Evolutionary conservation across 2,113 vertebrate species (phyloP).

Genomic region (Bubalus kerabau): DNA sequence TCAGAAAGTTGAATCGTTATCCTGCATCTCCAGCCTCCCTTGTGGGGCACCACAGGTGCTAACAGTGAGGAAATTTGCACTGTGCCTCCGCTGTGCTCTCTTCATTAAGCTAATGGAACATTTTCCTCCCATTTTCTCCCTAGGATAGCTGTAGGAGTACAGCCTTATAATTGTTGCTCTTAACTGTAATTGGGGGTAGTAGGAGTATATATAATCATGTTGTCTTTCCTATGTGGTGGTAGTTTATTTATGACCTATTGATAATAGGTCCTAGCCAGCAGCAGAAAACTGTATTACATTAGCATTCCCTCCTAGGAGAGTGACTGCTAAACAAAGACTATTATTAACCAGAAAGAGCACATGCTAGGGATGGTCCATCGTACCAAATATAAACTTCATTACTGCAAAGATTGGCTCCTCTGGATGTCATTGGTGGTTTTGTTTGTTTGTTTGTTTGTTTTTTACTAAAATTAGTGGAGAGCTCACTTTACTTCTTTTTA

Average conservation of each 20-base stretch:
- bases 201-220: slow-evolving; percentile 86
- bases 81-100: slow-evolving; percentile 75
- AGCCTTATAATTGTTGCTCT: slow-evolving; percentile 87
- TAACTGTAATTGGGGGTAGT: slow-evolving; percentile 85
- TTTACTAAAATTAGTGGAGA: background rate
- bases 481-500: slow-evolving; percentile 37
- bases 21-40: slow-evolving; percentile 76
- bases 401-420: slow-evolving; percentile 53
- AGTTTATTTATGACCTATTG: slow-evolving; percentile 84
- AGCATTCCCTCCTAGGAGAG: slow-evolving; percentile 75
- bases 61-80: slow-evolving; percentile 81
- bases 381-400: slow-evolving; percentile 67
- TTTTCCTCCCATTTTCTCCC: slow-evolving; percentile 87
- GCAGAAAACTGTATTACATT: slow-evolving; percentile 78
- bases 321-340: slow-evolving; percentile 72
- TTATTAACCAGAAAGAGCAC: slow-evolving; percentile 76
- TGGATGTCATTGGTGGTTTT: background rate
- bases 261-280: slow-evolving; percentile 75
- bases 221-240: slow-evolving; percentile 79
- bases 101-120: slow-evolving; percentile 88
- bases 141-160: slow-evolving; percentile 82
- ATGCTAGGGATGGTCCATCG: slow-evolving; percentile 66
- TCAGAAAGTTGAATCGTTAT: slow-evolving; percentile 83
- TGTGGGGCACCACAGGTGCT: slow-evolving; percentile 76
- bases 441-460: background rate